Evolutionary conservation across 2,113 vertebrate species (phyloP).

Genomic region (Stegastes partitus): DNA sequence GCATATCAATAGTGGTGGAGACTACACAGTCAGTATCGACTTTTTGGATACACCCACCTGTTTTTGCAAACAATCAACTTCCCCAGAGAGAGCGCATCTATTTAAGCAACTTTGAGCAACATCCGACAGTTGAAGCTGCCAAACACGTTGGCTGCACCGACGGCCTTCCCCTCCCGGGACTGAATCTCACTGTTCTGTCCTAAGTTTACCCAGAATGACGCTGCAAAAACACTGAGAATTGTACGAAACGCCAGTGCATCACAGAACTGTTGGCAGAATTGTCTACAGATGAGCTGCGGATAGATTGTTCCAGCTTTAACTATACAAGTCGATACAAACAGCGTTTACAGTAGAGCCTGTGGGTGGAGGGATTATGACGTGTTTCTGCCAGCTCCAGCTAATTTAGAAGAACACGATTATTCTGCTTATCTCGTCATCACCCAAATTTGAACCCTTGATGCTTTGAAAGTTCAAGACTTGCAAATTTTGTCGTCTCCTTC

Average conservation of each 20-base stretch:
- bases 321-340: not conserved
- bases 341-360: not conserved
- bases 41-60: slow-evolving; percentile 52
- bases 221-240: not conserved
- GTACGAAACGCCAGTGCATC: not conserved
- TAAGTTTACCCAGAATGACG: slow-evolving; percentile 23
- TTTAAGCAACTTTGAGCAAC: slow-evolving; percentile 32
- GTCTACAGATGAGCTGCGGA: not conserved
- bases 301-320: not conserved
- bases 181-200: not conserved
- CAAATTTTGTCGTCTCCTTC: not conserved
- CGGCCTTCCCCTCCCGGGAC: not conserved
- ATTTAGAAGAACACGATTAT: not conserved
- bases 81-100: slow-evolving; percentile 28
- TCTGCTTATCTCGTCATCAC: not conserved
- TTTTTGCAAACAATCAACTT: slow-evolving; percentile 38
- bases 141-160: slow-evolving; percentile 2
- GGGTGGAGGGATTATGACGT: not conserved
- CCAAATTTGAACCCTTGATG: not conserved
- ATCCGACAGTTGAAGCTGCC: slow-evolving; percentile 31
- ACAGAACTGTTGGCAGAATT: not conserved
- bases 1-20: slow-evolving; percentile 28
- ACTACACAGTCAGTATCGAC: slow-evolving; percentile 33
- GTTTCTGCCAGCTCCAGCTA: not conserved
- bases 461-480: not conserved